Evolutionary conservation across 2,888 invertebrate species (phyloP).

Genomic region (Tridacna crocea): DNA sequence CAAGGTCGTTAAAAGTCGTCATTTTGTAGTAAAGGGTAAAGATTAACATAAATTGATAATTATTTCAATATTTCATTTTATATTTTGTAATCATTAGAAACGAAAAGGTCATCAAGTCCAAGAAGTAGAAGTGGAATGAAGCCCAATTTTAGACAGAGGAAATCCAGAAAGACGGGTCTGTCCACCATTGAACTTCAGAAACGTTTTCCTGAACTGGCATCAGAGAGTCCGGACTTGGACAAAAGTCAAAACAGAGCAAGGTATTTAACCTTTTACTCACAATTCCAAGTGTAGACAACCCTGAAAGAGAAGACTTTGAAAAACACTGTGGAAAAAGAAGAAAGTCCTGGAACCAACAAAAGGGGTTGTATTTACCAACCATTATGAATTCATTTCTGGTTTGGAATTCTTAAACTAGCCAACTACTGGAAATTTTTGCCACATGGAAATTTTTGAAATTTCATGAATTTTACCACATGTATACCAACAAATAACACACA

Average conservation of each 20-base stretch:
- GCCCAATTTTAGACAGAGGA: constrained; percentile 81
- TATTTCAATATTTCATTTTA: constrained; percentile 1
- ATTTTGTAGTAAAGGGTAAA: neutral
- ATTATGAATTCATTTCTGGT: too few species aligned
- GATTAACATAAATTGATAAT: too few species aligned
- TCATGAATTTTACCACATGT: too few species aligned
- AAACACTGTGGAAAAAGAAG: too few species aligned
- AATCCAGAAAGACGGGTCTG: constrained; percentile 82
- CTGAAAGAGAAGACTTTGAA: too few species aligned
- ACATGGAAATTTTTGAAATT: too few species aligned
- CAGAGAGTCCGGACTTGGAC: constrained; percentile 59
- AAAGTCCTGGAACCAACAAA: too few species aligned
- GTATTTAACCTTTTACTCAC: constrained; percentile 23
- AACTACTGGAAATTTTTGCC: too few species aligned
- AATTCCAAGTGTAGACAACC: too few species aligned
- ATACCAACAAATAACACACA: too few species aligned
- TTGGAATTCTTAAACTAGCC: too few species aligned
- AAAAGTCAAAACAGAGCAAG: constrained; percentile 48
- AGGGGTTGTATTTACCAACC: too few species aligned
- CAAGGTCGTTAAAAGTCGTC: neutral
- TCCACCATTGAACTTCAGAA: constrained; percentile 83
- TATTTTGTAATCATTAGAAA: constrained; percentile 2
- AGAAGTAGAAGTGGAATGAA: constrained; percentile 65
- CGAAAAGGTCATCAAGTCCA: constrained; percentile 33
- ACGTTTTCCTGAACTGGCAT: constrained; percentile 80